Evolutionary conservation across 2,113 vertebrate species (phyloP).

Genomic region (Spea bombifrons): DNA sequence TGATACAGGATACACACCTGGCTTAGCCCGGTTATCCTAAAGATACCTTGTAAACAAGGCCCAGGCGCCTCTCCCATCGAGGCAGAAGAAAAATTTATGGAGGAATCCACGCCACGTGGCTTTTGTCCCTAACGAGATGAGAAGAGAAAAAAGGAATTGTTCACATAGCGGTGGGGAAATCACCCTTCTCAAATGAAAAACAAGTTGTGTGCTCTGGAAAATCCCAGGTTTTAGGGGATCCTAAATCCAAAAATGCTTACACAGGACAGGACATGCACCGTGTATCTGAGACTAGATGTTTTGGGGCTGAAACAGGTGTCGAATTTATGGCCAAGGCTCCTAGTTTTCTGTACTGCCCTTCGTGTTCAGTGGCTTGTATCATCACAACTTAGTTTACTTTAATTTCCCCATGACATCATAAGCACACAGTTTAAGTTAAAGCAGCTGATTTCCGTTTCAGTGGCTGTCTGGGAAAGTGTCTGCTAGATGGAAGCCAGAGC

Average conservation of each 20-base stretch:
- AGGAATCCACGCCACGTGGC: neutral
- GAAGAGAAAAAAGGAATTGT: neutral
- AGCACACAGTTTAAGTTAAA: neutral
- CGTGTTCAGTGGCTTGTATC: neutral
- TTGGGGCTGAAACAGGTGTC: too few species aligned
- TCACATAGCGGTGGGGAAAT: neutral
- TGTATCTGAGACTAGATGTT: too few species aligned
- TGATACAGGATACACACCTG: neutral
- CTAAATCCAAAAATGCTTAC: too few species aligned
- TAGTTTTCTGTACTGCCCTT: too few species aligned
- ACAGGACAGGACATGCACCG: too few species aligned
- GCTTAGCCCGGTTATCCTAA: neutral
- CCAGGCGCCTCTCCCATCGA: neutral
- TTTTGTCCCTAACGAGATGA: slow-evolving; percentile 9
- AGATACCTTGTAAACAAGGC: neutral
- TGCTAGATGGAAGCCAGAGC: neutral
- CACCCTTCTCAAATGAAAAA: neutral
- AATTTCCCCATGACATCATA: neutral
- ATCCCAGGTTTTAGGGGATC: neutral
- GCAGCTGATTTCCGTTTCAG: neutral
- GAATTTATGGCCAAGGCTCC: too few species aligned
- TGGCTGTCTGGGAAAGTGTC: neutral
- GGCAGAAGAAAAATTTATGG: neutral
- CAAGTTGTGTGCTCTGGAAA: neutral
- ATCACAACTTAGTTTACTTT: neutral